phyloP scores from a whole-genome alignment of 2,888 invertebrate genomes.

The Hemistola chrysoprasaria region DNA sequence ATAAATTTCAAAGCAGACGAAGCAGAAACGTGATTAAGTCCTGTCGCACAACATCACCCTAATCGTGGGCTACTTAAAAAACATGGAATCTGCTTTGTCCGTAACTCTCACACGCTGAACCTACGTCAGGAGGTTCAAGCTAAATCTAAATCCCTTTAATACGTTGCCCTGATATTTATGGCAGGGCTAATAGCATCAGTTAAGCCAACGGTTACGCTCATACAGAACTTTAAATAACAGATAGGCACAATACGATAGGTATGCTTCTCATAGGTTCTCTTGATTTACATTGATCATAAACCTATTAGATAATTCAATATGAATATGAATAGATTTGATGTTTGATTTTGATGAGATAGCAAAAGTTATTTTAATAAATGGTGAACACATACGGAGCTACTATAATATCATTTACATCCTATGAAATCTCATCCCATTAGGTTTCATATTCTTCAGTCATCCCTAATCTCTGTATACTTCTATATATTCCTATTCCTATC shows the following conservation, averaged over 20 bases:
- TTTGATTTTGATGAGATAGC: too few species aligned
- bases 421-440: too few species aligned
- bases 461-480: too few species aligned
- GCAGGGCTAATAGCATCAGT: slow-evolving; percentile 70
- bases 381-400: too few species aligned
- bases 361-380: too few species aligned
- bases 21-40: slow-evolving; percentile 12
- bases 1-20: slow-evolving; percentile 6
- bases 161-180: slow-evolving; percentile 76
- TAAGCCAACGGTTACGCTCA: slow-evolving; percentile 57
- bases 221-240: slow-evolving; percentile 44
- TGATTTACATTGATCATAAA: too few species aligned
- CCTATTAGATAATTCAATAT: too few species aligned
- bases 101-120: slow-evolving; percentile 57
- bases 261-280: too few species aligned
- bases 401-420: too few species aligned
- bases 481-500: too few species aligned
- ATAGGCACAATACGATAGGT: slow-evolving; percentile 10
- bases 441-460: too few species aligned
- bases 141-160: slow-evolving; percentile 75
- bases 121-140: slow-evolving; percentile 71
- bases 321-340: too few species aligned
- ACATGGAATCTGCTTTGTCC: slow-evolving; percentile 46
- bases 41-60: slow-evolving; percentile 26
- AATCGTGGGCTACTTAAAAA: slow-evolving; percentile 44